Evolutionary conservation across 2,113 vertebrate genomes (phyloP), one percentile per base, ranked within the genome.

Genomic region (Carassius gibelio): DNA sequence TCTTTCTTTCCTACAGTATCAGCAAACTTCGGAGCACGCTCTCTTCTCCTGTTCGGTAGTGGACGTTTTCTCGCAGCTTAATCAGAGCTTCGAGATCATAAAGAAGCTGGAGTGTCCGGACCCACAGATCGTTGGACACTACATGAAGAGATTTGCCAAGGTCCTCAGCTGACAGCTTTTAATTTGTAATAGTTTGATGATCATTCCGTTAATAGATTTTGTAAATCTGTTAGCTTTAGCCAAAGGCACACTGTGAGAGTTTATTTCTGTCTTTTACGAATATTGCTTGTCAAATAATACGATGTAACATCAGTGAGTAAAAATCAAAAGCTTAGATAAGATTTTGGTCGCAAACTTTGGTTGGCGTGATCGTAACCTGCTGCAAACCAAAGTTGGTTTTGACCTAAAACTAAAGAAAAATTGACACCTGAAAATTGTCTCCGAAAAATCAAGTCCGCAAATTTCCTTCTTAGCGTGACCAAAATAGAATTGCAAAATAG

Each of bases 1-100:
- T 80, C 8, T 78, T 61, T 9, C 75, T 85, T 72, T 55, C 0
- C 86, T 0, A 86, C 93, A 99, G 98, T 99, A 99, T 94, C 98
- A 99, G 93, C 97, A 98, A 90, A 99, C 98, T 0, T 99, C 98
- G 0, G 98, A 99, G 88, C 98, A 99, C 0, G 97, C 98, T 0
- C 95, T 99, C 13, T 99, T 99, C 94, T 99, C 98, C 86, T 99
- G 98, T 91, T 99, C 98, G 0, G 98, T 99, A 90, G 98, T 99
- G 91, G 98, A 99, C 0, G 98, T 99, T 83, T 99, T 99, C 91
- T 99, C 98, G 45, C 98, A 99, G 91, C 97, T 99, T 90, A 99
- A 99, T 92, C 98, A 99, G 94, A 99, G 98, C 93, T 99, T 99
- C 0, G 98, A 99, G 92, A 99, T 99, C 92, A 98, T 99, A 93